Conservation (phyloP, 2,888 invertebrate species). For the Argyresthia goedartella region DNA sequence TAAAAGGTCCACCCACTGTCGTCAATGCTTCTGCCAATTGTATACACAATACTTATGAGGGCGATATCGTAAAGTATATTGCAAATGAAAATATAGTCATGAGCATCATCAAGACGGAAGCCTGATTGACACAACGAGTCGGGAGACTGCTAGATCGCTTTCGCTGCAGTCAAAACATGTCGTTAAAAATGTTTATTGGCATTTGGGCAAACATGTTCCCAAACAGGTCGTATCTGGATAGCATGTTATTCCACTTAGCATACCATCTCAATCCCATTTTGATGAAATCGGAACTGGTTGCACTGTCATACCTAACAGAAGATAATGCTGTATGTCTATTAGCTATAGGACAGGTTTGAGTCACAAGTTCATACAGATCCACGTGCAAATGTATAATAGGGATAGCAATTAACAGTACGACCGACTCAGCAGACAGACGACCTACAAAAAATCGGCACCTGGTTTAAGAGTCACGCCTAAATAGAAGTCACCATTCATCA, state of each 20-base stretch:
- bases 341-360: too few relatives aligned
- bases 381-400: too few relatives aligned
- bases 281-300: too few relatives aligned
- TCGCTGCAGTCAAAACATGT: slow-evolving; percentile 37
- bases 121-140: slow-evolving; percentile 40
- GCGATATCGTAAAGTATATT: slow-evolving; percentile 41
- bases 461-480: slow-evolving; percentile 31
- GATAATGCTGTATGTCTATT: too few relatives aligned
- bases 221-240: background rate
- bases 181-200: slow-evolving; percentile 22
- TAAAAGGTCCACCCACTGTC: slow-evolving; percentile 22
- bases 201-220: background rate
- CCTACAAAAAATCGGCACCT: slow-evolving; percentile 19
- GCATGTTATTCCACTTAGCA: too few relatives aligned
- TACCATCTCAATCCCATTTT: too few relatives aligned
- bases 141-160: background rate
- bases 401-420: too few relatives aligned
- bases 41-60: slow-evolving; percentile 5
- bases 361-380: too few relatives aligned
- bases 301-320: too few relatives aligned
- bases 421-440: background rate
- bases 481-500: slow-evolving; percentile 37
- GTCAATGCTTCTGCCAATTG: background rate
- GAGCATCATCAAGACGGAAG: slow-evolving; percentile 28
- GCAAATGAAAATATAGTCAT: slow-evolving; percentile 32